phyloP scores from a whole-genome alignment of 2,797 vertebrate genomes.

The Falco rusticolus region DNA sequence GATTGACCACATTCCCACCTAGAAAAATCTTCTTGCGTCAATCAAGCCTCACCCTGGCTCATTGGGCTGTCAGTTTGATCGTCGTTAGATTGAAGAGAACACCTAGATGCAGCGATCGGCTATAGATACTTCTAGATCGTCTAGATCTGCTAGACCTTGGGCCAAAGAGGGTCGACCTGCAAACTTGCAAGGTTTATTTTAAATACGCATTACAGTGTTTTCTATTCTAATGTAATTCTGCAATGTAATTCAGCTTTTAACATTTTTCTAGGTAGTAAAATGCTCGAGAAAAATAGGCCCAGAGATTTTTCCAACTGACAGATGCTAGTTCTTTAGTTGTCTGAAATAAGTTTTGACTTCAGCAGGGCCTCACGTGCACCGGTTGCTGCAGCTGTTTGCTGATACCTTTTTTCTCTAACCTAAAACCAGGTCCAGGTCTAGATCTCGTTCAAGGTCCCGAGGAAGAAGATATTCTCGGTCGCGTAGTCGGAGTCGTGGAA shows the following conservation, averaged over 20 bases:
- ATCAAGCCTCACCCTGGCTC: constrained; percentile 93
- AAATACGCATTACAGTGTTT: constrained; percentile 91
- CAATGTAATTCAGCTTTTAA: constrained; percentile 84
- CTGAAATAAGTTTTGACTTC: constrained; percentile 24
- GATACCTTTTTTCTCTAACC: constrained; percentile 68
- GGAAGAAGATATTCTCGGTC: constrained; percentile 83
- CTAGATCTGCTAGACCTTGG: constrained; percentile 93
- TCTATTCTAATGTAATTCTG: constrained; percentile 82
- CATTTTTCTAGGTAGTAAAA: constrained; percentile 84
- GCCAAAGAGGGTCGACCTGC: constrained; percentile 94
- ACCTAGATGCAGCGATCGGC: constrained; percentile 92
- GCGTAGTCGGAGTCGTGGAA: constrained; percentile 82
- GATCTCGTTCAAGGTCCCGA: constrained; percentile 82
- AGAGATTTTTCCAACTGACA: constrained; percentile 77
- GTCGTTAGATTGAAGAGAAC: constrained; percentile 93
- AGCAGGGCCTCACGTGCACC: neutral
- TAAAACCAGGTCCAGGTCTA: constrained; percentile 82
- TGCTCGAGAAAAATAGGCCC: constrained; percentile 75
- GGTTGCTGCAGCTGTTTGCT: neutral
- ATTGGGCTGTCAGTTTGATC: constrained; percentile 93
- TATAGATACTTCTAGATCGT: constrained; percentile 93
- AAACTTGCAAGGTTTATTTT: constrained; percentile 96
- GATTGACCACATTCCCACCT: constrained; percentile 89
- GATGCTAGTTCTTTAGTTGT: constrained; percentile 69
- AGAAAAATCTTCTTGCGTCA: constrained; percentile 92